These are phyloP conservation scores for Glaucomys volans DNA, from an alignment of 2,113 vertebrate species.

Conservation along the genomic window DNA sequence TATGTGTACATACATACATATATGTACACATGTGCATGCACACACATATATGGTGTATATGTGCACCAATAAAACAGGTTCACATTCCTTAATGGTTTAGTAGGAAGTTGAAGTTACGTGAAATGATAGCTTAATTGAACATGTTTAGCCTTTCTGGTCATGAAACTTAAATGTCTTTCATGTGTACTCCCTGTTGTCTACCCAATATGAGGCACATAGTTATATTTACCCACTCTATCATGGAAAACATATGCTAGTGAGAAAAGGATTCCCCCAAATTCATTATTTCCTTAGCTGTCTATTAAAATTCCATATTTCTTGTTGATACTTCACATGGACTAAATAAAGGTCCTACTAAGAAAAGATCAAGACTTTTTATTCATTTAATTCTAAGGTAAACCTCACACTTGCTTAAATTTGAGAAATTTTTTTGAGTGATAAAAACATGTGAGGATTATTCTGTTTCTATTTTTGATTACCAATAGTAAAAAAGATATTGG, in stretches of 20 bases:
- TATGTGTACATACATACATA: not conserved
- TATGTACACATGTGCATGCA: fast-evolving
- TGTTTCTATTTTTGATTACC: not conserved
- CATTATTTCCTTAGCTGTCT: not conserved
- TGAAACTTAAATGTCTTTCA: not conserved
- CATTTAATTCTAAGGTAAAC: not conserved
- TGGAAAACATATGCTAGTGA: not conserved
- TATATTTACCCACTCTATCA: not conserved
- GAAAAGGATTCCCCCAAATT: no score
- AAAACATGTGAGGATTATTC: not conserved
- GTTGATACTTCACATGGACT: not conserved
- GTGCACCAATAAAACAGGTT: not conserved
- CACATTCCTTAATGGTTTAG: not conserved
- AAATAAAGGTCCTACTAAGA: not conserved
- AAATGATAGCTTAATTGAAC: not conserved
- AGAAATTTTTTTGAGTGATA: not conserved
- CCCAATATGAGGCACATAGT: not conserved
- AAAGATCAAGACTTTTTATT: not conserved
- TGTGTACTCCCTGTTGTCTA: not conserved
- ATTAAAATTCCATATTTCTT: not conserved
- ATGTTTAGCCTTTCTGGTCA: not conserved
- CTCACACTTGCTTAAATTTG: not conserved
- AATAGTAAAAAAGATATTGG: not conserved
- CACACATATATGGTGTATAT: fast-evolving
- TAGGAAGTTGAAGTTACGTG: not conserved